Evolutionary conservation across 2,113 vertebrate genomes (phyloP).

Genomic region (Chroicocephalus ridibundus): DNA sequence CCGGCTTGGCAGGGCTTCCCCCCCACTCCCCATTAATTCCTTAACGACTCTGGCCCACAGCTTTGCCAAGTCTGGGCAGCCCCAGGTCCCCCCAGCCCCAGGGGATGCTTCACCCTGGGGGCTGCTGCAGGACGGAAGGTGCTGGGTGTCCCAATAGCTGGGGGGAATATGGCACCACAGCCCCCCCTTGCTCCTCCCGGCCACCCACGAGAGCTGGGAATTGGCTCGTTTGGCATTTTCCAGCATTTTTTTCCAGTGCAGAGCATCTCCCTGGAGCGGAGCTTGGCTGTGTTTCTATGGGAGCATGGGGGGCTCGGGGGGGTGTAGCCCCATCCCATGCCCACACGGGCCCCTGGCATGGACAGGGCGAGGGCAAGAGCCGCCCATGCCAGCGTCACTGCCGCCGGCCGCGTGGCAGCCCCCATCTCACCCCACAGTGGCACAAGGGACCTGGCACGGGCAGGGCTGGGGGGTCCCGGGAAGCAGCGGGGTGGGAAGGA

Average conservation of each 20-base stretch:
- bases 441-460: rapidly evolving
- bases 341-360: not conserved
- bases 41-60: rapidly evolving
- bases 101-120: not conserved
- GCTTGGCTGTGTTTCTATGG: not conserved
- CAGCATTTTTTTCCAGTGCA: not conserved
- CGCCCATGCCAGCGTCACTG: not conserved
- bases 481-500: not conserved
- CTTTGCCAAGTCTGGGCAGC: not conserved
- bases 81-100: rapidly evolving
- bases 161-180: rapidly evolving
- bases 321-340: not conserved
- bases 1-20: not conserved
- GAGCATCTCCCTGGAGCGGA: not conserved
- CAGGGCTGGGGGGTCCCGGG: not conserved
- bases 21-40: not conserved
- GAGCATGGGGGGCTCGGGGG: not conserved
- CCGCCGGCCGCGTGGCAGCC: not conserved
- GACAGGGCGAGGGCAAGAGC: not conserved
- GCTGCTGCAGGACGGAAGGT: not conserved
- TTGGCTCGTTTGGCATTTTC: not conserved
- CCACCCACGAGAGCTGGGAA: not conserved
- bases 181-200: rapidly evolving
- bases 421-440: rapidly evolving
- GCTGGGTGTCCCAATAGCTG: rapidly evolving